These are phyloP conservation scores for Caranx melampygus DNA, from an alignment of 2,113 vertebrate genomes.

Conservation along the genomic window DNA sequence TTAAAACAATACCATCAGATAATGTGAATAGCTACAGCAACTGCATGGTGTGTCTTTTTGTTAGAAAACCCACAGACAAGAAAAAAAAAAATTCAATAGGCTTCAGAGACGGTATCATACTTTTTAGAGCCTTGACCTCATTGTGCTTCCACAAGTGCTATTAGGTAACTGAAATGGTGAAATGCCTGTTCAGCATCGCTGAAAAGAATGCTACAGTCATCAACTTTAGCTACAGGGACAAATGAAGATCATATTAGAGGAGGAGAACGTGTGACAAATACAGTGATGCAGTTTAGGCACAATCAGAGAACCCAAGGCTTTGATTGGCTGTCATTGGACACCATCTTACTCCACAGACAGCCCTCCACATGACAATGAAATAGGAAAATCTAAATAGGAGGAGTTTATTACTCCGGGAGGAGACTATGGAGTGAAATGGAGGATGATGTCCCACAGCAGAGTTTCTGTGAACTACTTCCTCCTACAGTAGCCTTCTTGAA, in stretches of 20 bases:
- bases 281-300: constrained; percentile 17
- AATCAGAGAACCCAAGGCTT: background rate
- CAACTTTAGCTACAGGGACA: background rate
- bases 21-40: background rate
- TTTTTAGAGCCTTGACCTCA: background rate
- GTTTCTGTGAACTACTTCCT: constrained; percentile 27
- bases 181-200: background rate
- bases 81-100: background rate
- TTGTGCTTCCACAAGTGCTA: background rate
- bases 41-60: background rate
- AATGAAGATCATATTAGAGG: constrained; percentile 1
- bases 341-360: background rate
- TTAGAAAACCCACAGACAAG: background rate
- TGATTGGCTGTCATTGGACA: background rate
- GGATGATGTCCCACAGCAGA: constrained; percentile 17
- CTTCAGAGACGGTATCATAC: background rate
- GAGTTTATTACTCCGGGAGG: constrained; percentile 29
- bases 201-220: constrained; percentile 15
- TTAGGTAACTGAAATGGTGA: background rate
- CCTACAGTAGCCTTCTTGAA: background rate
- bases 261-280: constrained; percentile 18
- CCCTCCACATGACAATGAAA: background rate
- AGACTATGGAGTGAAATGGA: constrained; percentile 26
- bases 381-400: constrained; percentile 13
- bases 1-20: background rate